Evolutionary conservation across 1,140 invertebrate genomes (phyloP), one percentile per base, ranked within the genome.

Genomic region (Trichonephila clavipes): DNA sequence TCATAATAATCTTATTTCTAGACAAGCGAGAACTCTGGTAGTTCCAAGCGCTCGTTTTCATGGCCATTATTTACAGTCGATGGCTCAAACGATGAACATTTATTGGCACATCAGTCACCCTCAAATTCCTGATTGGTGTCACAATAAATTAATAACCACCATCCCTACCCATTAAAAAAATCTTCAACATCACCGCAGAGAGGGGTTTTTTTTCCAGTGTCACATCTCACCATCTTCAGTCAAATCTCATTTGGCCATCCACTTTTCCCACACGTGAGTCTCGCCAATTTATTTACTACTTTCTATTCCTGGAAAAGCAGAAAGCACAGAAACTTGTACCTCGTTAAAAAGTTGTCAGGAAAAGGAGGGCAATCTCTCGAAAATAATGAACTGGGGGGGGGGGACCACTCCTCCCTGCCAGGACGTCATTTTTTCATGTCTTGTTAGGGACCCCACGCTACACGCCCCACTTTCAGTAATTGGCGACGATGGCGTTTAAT

Each of bases 401-500:
- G 2, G 7, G 12, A 14, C 14, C 19, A 24, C 19, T 21, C 82
- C 51, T 51, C 51, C 51, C 51, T 51, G 7, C 51, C 51, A 51
- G 51, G 16, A 34, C 72, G 2, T 77, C 24, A 34, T 40, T 77
- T 77, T 77, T 34, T 40, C 19, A 83, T 19, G 44, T 59, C 82
- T 62, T 58, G 86, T 40, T 69, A 69, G 24, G 72, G 28, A 28
- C 72, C 58, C 51, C 7, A 51, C 51, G 51, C 51, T 51, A 51
- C 51, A 64, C 86, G 86, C 86, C 86, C 86, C 59, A 34, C 59
- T 88, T 62, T 88, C 86, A 8, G 61, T 88, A 88, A 88, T 88
- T 88, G 86, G 58, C 61, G 62, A 66, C 34, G 86, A 62, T 88
- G 86, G 86, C 86, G 86, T 66, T 88, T 64, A 88, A 88, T 88